Evolutionary conservation across 1,140 invertebrate species (phyloP).

Genomic region (Eubasilissa regina): DNA sequence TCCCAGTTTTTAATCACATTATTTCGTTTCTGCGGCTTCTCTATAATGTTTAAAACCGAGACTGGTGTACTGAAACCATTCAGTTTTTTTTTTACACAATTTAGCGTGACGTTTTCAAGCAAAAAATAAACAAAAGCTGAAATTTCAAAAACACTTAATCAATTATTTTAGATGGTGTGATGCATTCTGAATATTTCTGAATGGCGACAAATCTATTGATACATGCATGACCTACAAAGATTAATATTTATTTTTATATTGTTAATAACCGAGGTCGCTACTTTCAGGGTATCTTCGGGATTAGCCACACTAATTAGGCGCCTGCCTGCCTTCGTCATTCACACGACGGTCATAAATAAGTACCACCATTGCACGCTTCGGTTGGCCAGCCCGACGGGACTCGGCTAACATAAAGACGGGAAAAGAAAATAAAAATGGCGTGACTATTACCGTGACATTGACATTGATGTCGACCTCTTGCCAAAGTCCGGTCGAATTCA

Average conservation of each 20-base stretch:
- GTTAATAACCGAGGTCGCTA: not conserved
- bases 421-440: constrained; percentile 30
- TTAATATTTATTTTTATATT: no score
- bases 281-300: constrained; percentile 15
- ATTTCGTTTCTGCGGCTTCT: not conserved
- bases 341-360: not conserved
- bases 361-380: constrained; percentile 10
- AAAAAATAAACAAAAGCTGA: no score
- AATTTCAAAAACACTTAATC: no score
- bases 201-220: no score
- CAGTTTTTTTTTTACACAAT: no score
- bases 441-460: constrained; percentile 39
- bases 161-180: no score
- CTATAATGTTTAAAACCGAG: not conserved
- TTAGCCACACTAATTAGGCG: constrained; percentile 20
- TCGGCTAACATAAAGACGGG: not conserved
- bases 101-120: no score
- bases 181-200: no score
- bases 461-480: constrained; percentile 43
- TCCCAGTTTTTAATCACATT: not conserved
- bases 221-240: not conserved
- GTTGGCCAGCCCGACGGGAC: constrained; percentile 2
- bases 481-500: constrained; percentile 19
- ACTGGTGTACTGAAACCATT: not conserved
- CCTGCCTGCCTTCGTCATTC: constrained; percentile 17